Base-by-base conservation (phyloP, 2,797 vertebrate species). In the Phrynocephalus forsythii region DNA sequence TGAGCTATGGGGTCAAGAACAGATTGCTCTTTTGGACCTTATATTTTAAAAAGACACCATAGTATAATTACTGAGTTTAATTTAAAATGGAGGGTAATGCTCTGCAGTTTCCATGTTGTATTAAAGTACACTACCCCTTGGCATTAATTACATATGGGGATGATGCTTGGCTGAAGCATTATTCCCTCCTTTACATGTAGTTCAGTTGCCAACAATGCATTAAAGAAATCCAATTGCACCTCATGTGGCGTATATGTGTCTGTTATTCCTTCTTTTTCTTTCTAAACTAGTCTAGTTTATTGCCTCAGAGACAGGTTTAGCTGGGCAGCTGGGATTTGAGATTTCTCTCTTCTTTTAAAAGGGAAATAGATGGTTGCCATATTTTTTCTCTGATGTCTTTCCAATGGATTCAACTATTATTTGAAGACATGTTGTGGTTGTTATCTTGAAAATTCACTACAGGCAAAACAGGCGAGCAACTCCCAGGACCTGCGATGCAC, bases 381-480 rank as follows among this genome's bases (percentile, higher is more conserved):
- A 73, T 91, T 83, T 82, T 84, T 88, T 90, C 92, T 95, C 90
- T 93, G 94, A 94, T 94, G 91, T 93, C 79, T 3, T 79, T 93
- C 92, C 94, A 94, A 91, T 89, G 90, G 89, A 91, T 93, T 84
- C 90, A 88, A 82, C 87, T 91, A 89, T 90, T 82, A 66, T 87
- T 33, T 24, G n/a, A 84, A 88, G 86, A 92, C 84, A 50, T 84
- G 79, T 92, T 87, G 83, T 60, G 90, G 91, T 94, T 89, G 88
- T 93, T 94, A 92, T 94, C 87, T 91, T 90, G 91, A 91, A 90
- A 92, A 90, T 91, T 92, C 91, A 68, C 75, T 91, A 90, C 88
- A 91, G 52, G 77, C 84, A 79, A 88, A 93, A 90, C 88, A 77
- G 9, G 56, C 69, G 63, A 79, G 72, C 86, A 63, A 72, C 83